These are phyloP conservation scores for Lacerta agilis DNA, from an alignment of 2,797 vertebrate genomes.

Conservation along the genomic window DNA sequence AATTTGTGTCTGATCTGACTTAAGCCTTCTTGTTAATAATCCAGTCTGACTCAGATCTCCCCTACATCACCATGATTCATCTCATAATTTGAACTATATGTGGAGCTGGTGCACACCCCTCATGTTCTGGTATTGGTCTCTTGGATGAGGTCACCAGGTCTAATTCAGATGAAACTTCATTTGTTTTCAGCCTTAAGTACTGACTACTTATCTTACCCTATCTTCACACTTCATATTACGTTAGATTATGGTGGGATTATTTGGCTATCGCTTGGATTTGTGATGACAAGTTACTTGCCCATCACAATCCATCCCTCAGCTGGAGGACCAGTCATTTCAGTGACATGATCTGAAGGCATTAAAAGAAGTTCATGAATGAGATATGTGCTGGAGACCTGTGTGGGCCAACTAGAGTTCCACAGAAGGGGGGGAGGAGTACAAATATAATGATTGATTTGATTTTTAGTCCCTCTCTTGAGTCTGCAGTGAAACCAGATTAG, in stretches of 20 bases:
- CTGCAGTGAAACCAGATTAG: neutral
- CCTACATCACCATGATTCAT: too few relatives aligned
- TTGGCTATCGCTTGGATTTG: neutral
- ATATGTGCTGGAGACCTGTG: neutral
- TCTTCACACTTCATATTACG: neutral
- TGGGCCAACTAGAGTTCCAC: too few relatives aligned
- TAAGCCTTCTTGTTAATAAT: too few relatives aligned
- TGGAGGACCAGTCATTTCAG: neutral
- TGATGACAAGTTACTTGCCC: neutral
- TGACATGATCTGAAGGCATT: neutral
- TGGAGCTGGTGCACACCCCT: too few relatives aligned
- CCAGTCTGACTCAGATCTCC: too few relatives aligned
- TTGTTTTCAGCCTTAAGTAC: neutral
- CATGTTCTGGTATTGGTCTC: too few relatives aligned
- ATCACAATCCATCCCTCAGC: neutral
- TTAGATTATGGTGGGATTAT: neutral
- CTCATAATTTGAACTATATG: too few relatives aligned
- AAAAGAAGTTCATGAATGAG: neutral
- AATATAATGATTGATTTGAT: neutral
- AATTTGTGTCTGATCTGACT: too few relatives aligned
- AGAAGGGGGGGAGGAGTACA: neutral
- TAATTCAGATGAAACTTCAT: neutral
- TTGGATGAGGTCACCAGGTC: neutral
- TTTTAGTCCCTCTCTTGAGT: neutral
- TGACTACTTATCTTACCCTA: too few relatives aligned